Evolutionary conservation across 2,797 vertebrate species (phyloP).

Genomic region (Danio kyathit): DNA sequence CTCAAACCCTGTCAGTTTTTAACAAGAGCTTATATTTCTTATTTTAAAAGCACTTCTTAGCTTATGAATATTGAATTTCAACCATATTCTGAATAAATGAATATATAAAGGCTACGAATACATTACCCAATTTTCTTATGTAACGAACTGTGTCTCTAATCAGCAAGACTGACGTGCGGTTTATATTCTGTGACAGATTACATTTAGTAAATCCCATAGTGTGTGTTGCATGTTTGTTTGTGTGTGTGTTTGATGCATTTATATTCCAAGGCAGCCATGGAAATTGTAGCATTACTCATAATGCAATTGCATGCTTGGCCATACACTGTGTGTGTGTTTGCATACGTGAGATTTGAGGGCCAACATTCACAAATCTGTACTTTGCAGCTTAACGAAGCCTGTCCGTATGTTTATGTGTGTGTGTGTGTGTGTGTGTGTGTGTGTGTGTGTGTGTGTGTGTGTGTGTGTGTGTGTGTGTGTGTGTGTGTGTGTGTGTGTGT

Average conservation of each 20-base stretch:
- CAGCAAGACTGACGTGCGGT: not conserved
- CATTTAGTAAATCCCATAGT: constrained; percentile 6
- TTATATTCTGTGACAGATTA: constrained; percentile 18
- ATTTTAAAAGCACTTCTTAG: not conserved
- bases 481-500: too few relatives aligned
- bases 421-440: too few relatives aligned
- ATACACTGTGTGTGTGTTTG: not conserved
- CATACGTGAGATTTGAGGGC: not conserved
- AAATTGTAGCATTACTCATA: constrained; percentile 3
- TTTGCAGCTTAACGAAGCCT: constrained; percentile 31
- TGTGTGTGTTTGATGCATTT: not conserved
- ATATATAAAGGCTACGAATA: constrained; percentile 7
- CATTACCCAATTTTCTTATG: constrained; percentile 18
- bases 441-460: too few relatives aligned
- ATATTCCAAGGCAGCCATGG: constrained; percentile 1
- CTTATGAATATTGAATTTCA: constrained; percentile 22
- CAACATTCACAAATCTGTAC: constrained; percentile 5
- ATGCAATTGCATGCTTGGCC: constrained; percentile 4
- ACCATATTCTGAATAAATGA: constrained; percentile 18
- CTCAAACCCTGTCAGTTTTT: not conserved
- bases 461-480: too few relatives aligned
- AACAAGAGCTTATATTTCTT: not conserved
- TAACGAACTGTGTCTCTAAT: constrained; percentile 22
- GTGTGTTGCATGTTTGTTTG: not conserved
- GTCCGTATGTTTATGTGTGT: constrained; percentile 35